phyloP scores from a whole-genome alignment of 2,888 invertebrate species.

The Keiferia lycopersicella region DNA sequence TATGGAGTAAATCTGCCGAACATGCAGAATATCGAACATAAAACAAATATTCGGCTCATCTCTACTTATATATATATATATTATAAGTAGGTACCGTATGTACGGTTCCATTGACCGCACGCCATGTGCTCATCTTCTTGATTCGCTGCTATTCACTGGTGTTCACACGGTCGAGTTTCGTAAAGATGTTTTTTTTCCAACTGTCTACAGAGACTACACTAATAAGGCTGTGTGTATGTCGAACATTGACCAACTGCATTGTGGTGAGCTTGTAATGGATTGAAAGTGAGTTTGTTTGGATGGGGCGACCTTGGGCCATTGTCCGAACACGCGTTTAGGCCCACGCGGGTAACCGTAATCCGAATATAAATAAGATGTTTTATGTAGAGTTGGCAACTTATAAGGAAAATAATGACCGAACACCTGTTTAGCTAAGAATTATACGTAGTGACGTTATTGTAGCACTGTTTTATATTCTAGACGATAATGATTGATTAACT shows the following conservation, averaged over 20 bases:
- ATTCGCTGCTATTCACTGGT: constrained; percentile 21
- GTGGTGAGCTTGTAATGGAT: constrained; percentile 38
- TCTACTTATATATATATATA: too few relatives aligned
- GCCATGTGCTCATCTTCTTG: not conserved
- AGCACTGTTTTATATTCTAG: not conserved
- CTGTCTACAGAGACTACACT: constrained; percentile 6
- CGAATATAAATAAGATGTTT: not conserved
- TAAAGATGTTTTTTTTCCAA: constrained; percentile 25
- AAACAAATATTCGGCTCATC: too few relatives aligned
- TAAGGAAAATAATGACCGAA: not conserved
- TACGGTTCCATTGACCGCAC: constrained; percentile 5
- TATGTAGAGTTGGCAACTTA: not conserved
- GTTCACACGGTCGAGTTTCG: constrained; percentile 30
- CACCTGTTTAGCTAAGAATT: not conserved
- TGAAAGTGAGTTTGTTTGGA: constrained; percentile 60
- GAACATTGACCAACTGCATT: constrained; percentile 52
- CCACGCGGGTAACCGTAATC: not conserved
- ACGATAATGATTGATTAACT: too few relatives aligned
- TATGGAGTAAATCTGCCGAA: too few relatives aligned
- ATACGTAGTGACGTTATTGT: not conserved
- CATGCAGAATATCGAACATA: too few relatives aligned
- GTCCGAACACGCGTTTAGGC: constrained; percentile 34
- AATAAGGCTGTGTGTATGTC: constrained; percentile 38
- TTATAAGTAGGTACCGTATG: not conserved
- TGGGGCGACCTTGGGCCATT: constrained; percentile 40